Conservation (phyloP, 2,888 invertebrate species). For the Opisthograptis luteolata region DNA sequence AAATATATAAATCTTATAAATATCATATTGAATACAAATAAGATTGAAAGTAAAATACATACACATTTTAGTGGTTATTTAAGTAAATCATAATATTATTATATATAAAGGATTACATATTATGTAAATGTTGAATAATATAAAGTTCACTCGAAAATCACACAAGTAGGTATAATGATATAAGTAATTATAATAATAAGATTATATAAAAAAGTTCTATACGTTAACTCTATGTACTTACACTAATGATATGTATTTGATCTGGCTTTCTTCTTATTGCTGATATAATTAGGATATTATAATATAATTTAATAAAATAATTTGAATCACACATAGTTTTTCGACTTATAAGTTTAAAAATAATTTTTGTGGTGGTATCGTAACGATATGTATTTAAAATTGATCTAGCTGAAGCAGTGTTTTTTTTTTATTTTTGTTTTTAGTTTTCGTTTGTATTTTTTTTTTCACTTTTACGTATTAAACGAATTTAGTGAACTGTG, state of each 20-base stretch:
- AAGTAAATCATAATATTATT: too few species aligned
- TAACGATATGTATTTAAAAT: too few species aligned
- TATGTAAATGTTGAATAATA: background rate
- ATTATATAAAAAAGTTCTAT: constrained; percentile 14
- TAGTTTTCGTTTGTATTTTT: too few species aligned
- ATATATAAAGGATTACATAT: background rate
- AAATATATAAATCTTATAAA: background rate
- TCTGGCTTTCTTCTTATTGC: constrained; percentile 68
- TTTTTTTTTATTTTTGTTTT: too few species aligned
- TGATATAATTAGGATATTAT: constrained; percentile 52
- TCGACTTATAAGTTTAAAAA: too few species aligned
- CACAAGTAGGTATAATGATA: too few species aligned
- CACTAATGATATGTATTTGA: constrained; percentile 79
- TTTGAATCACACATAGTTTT: constrained; percentile 44
- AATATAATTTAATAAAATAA: constrained; percentile 25
- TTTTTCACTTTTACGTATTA: background rate
- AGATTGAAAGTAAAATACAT: too few species aligned
- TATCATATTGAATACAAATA: background rate
- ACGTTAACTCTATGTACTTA: constrained; percentile 45
- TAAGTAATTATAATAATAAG: constrained; percentile 6
- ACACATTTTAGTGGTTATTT: too few species aligned
- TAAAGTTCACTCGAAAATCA: constrained; percentile 4
- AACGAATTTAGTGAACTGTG: constrained; percentile 15
- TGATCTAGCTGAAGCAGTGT: too few species aligned
- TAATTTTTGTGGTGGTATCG: too few species aligned